Conservation (phyloP, 2,113 vertebrate species). For the Rattus rattus region DNA sequence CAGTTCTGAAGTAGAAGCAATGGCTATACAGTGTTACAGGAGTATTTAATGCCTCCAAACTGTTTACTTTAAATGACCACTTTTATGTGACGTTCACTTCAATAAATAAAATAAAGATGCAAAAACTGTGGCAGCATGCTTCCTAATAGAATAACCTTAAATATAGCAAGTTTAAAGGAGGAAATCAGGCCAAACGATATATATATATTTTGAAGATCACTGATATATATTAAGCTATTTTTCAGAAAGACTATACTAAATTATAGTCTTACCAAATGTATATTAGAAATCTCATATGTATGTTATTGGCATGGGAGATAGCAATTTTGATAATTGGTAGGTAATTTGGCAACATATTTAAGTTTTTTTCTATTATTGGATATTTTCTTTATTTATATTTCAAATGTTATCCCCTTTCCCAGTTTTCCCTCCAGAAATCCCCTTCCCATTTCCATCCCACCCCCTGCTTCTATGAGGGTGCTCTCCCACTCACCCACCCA, state of each 20-base stretch:
- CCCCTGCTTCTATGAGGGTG: no score
- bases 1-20: background rate
- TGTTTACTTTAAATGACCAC: background rate
- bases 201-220: conserved; percentile 4
- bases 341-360: background rate
- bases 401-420: no score
- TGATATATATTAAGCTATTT: conserved; percentile 2
- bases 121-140: background rate
- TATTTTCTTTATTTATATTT: no score
- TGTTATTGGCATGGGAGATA: background rate
- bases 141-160: conserved; percentile 3
- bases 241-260: conserved; percentile 1
- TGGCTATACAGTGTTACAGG: background rate
- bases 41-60: background rate
- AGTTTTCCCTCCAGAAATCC: no score
- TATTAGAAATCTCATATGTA: background rate
- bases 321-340: conserved; percentile 25
- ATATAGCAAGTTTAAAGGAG: background rate
- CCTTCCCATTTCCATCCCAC: no score
- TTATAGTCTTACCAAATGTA: background rate
- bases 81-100: conserved; percentile 30
- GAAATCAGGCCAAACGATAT: conserved; percentile 16
- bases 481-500: no score
- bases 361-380: background rate
- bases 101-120: background rate